Evolutionary conservation across 2,113 vertebrate genomes (phyloP), one percentile per base, ranked within the genome.

Genomic region (Tragelaphus strepsiceros): DNA sequence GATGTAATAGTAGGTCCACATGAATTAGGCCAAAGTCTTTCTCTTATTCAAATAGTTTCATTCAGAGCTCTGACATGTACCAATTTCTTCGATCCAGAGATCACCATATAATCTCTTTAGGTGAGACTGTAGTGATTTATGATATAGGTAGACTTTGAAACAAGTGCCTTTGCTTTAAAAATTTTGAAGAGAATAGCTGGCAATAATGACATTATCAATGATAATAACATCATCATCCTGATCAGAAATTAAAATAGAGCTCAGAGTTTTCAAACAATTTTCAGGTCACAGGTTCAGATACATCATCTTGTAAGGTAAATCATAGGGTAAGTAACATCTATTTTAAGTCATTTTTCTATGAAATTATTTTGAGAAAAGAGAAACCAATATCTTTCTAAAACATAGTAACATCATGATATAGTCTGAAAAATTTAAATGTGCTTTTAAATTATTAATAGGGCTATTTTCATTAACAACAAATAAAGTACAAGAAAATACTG

Each of bases 1-100:
- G 56, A 94, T 96, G n/a, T 91, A 97, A 96, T 78, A 39, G 97
- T 98, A 98, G 96, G 97, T 98, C 97, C 97, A 80, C 80, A 84
- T 84, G 94, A 97, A 80, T 12, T 56, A 96, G 95, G 97, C 95
- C 90, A 94, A 97, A 97, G 91, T 5, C 46, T 98, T 97, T 77
- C 81, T 96, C 92, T 32, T 90, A 80, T 96, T 90, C 95, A 97
- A 53, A 62, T n/a, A 86, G 78, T 97, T 96, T 91, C 84, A 97
- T 96, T 94, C 85, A 90, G 10, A 81, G 53, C 77, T 90, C 35
- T 96, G 97, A 62, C 89, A 97, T 32, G 4, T 30, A 35, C 53
- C 80, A 49, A 21, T 90, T 78, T 6, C 88, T 94, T 81, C 94
- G 24, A 96, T 95, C 62, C 87, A 91, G 81, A 94, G 83, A 92